Percentiles rank a stretch among this genome's conserved stretches.
Evolutionary conservation across 2,113 vertebrate species (phyloP).

Genomic region (Pseudopodoces humilis): DNA sequence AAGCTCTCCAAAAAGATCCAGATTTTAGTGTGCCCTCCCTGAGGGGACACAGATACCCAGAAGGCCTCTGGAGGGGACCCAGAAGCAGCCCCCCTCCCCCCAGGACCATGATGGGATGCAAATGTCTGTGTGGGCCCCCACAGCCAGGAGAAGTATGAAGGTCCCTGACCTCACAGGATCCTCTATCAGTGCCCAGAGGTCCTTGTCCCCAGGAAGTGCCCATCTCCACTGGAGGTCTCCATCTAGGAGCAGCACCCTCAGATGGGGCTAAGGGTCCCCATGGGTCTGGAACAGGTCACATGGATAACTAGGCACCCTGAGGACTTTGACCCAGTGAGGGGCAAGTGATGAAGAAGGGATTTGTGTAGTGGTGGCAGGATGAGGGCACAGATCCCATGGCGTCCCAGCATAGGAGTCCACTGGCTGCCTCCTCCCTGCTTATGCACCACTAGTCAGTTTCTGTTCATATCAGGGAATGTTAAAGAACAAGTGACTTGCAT

Average conservation of each 20-base stretch:
- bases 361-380: not conserved
- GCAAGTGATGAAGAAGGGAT: not conserved
- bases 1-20: not conserved
- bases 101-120: not conserved
- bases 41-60: not conserved
- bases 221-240: not conserved
- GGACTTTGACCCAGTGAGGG: not conserved
- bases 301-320: too few relatives aligned
- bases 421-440: not conserved
- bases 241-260: not conserved
- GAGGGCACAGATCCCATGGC: not conserved
- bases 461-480: not conserved
- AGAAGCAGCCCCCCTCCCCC: not conserved
- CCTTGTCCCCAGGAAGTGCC: not conserved
- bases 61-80: fast-evolving
- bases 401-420: not conserved
- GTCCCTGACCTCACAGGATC: not conserved
- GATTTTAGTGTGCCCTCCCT: not conserved
- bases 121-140: not conserved
- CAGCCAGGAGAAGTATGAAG: not conserved
- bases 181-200: not conserved
- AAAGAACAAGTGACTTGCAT: not conserved
- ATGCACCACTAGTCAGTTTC: not conserved
- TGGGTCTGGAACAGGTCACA: not conserved
- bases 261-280: not conserved